phyloP scores from a whole-genome alignment of 1,140 invertebrate species.

The Brachionus calyciflorus region DNA sequence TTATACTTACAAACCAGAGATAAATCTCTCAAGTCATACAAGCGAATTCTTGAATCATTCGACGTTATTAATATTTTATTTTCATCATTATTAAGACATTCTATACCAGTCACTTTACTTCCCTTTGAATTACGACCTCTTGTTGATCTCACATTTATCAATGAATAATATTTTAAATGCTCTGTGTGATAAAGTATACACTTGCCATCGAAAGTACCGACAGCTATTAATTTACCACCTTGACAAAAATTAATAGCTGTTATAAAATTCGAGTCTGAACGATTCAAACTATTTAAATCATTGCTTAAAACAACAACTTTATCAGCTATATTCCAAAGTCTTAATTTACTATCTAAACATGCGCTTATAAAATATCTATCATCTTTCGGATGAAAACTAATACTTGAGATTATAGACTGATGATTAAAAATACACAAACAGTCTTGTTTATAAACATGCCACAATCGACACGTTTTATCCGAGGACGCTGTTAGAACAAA shows the following conservation, averaged over 20 bases:
- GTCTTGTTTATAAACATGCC: constrained; percentile 93
- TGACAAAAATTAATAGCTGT: constrained; percentile 95
- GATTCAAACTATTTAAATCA: constrained; percentile 65
- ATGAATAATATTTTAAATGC: constrained; percentile 95
- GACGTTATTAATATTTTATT: constrained; percentile 79
- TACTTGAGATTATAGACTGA: constrained; percentile 96
- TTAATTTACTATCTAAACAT: constrained; percentile 89
- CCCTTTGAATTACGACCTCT: constrained; percentile 89
- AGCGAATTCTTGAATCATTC: constrained; percentile 90
- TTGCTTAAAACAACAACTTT: constrained; percentile 72
- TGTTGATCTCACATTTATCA: constrained; percentile 89
- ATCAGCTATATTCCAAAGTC: constrained; percentile 97
- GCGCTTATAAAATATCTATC: constrained; percentile 92
- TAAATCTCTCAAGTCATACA: constrained; percentile 92
- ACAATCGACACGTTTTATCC: constrained; percentile 94
- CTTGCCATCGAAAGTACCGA: constrained; percentile 89
- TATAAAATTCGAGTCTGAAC: constrained; percentile 72
- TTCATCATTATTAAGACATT: constrained; percentile 69
- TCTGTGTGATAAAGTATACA: constrained; percentile 96
- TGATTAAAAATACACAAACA: constrained; percentile 98
- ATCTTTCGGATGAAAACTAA: constrained; percentile 92
- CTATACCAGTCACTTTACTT: constrained; percentile 92
- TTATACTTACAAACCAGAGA: constrained; percentile 94
- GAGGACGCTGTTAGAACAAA: constrained; percentile 94
- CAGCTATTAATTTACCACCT: constrained; percentile 94